Conservation (phyloP, 2,113 vertebrate species). For the Nothocercus julius region DNA sequence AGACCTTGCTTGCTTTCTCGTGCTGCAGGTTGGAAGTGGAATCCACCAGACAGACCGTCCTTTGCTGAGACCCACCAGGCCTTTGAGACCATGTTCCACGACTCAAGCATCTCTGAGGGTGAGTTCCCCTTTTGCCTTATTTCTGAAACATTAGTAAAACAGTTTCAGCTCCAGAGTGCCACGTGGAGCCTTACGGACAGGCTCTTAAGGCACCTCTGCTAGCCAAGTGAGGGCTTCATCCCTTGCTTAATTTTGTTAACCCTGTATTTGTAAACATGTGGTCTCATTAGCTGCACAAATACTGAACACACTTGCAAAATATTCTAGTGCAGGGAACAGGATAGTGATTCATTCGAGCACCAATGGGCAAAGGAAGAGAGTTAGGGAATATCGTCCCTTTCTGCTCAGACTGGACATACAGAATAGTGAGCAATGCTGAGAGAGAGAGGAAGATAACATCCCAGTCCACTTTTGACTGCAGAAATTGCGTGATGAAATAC, state of each 20-base stretch:
- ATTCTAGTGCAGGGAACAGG: neutral
- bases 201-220: neutral
- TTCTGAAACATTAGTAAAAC: neutral
- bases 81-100: constrained; percentile 99
- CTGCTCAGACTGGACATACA: neutral
- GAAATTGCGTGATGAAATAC: neutral
- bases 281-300: neutral
- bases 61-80: constrained; percentile 98
- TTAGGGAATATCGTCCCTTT: neutral
- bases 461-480: neutral
- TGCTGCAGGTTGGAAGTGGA: constrained; percentile 94
- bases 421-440: neutral
- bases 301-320: neutral
- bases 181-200: neutral
- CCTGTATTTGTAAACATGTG: fast-evolving
- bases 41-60: constrained; percentile 91
- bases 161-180: neutral
- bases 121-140: neutral
- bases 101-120: constrained; percentile 99
- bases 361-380: neutral
- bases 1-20: neutral
- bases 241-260: neutral
- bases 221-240: neutral
- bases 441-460: neutral
- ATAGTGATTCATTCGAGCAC: neutral